Evolutionary conservation across 2,797 vertebrate genomes (phyloP).

Genomic region (Paramormyrops hopkinsi): DNA sequence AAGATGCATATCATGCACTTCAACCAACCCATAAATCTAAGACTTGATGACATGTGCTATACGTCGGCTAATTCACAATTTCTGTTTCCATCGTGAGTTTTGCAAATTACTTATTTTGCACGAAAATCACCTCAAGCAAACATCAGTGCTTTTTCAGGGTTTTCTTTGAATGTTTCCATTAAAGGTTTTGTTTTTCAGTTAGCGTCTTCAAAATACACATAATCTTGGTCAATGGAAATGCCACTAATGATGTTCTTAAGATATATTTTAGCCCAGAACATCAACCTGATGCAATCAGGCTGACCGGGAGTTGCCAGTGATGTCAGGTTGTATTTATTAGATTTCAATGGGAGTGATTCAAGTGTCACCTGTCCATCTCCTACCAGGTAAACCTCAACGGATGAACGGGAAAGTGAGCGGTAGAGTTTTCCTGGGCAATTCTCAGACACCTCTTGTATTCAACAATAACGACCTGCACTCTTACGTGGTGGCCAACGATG

Average conservation of each 20-base stretch:
- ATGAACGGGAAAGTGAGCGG: slow-evolving; percentile 74
- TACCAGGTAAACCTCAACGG: slow-evolving; percentile 62
- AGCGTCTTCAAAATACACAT: not conserved
- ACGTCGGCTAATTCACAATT: not conserved
- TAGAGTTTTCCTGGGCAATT: slow-evolving; percentile 54
- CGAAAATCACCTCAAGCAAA: not conserved
- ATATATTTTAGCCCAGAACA: not conserved
- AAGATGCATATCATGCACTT: not conserved
- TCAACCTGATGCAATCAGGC: not conserved
- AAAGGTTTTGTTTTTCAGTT: not conserved
- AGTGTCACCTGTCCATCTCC: not conserved
- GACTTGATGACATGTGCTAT: not conserved
- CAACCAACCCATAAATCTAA: not conserved
- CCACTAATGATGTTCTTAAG: not conserved
- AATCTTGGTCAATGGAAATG: not conserved
- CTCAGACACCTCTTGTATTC: slow-evolving; percentile 44
- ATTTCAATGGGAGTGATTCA: not conserved
- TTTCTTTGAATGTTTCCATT: not conserved
- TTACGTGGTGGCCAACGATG: slow-evolving; percentile 69
- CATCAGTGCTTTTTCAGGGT: not conserved
- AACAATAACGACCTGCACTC: slow-evolving; percentile 60
- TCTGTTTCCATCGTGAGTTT: not conserved
- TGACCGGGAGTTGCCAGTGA: not conserved
- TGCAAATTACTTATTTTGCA: not conserved
- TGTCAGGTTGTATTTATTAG: not conserved